Evolutionary conservation across 2,113 vertebrate species (phyloP).

Genomic region (Oreochromis spilurus): DNA sequence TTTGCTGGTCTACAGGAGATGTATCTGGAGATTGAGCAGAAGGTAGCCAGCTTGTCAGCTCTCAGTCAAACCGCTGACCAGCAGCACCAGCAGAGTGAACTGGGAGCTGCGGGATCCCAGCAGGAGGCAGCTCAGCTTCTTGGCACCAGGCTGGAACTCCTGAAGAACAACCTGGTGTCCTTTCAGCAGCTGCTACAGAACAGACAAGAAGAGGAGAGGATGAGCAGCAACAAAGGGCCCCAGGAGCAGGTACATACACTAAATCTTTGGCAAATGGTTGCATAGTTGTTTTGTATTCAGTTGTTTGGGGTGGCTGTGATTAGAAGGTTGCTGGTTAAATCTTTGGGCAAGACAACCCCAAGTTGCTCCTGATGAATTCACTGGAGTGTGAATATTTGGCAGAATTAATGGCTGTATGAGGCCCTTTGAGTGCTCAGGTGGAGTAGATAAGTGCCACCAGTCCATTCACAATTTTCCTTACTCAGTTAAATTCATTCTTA

Average conservation of each 20-base stretch:
- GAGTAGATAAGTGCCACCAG: neutral
- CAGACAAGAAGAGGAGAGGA: slow-evolving; percentile 65
- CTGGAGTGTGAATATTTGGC: neutral
- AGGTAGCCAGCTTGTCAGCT: slow-evolving; percentile 70
- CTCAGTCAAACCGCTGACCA: neutral
- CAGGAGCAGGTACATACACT: slow-evolving; percentile 17
- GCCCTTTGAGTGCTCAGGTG: neutral
- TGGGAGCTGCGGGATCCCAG: slow-evolving; percentile 49
- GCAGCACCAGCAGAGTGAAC: slow-evolving; percentile 1
- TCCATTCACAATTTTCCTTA: neutral
- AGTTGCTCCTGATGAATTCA: neutral
- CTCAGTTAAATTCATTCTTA: neutral
- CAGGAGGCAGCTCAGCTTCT: slow-evolving; percentile 76
- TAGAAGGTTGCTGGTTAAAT: neutral
- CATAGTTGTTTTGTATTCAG: neutral
- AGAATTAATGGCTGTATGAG: neutral
- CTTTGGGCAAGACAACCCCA: neutral
- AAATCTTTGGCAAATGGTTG: neutral
- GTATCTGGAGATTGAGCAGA: slow-evolving; percentile 86
- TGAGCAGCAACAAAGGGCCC: neutral
- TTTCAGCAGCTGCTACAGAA: slow-evolving; percentile 83
- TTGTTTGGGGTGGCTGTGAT: neutral
- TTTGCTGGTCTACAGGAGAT: slow-evolving; percentile 60
- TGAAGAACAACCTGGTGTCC: slow-evolving; percentile 81
- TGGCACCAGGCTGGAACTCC: slow-evolving; percentile 77